Base-by-base conservation (phyloP, 1,140 invertebrate species). In the Coelopa frigida region DNA sequence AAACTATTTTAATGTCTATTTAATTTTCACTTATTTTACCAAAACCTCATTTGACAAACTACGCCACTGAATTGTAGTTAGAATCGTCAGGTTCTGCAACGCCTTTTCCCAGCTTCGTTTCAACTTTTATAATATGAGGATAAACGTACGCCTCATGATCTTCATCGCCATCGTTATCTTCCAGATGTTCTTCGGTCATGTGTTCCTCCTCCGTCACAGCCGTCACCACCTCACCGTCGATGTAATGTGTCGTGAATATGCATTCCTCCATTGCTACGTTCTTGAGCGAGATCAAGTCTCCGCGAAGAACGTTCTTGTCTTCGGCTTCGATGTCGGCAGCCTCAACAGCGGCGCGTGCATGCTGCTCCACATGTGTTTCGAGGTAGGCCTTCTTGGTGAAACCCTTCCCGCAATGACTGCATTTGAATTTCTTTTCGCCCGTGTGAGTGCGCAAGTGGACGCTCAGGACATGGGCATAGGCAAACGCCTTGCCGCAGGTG, bases 401-500 rank as follows among this genome's bases (percentile, higher is more conserved):
- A 14, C 67, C 59, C 51, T 67, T 68, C 14, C 56, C 60, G 40
- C 67, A 70, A 5, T 53, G 51, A 1, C 44, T 51, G 50, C 67
- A 70, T 49, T 59, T 59, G 52, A 79, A 80, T 56, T 77, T 74
- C 50, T 80, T 81, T 52, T 81, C 77, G 4, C 79, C 79, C 0
- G 79, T 82, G 50, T 83, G 81, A 1, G 76, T 78, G 4, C 77
- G 72, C 21, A 74, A 66, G 42, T 83, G 81, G 17, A 78, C 70
- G 5, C 78, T 72, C 10, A 81, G 58, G 40, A 80, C 78, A 50
- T 80, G 78, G 27, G 79, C 77, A 4, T 78, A 75, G 46, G 80
- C 82, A 61, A 85, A 87, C 2, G 82, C 78, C 60, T 85, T 85
- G 2, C 78, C 73, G 58, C 84, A 87, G 0, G 75, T 76, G 0